These are phyloP conservation scores for Recurvirostra avosetta DNA, from an alignment of 2,113 vertebrate genomes.

Conservation along the genomic window DNA sequence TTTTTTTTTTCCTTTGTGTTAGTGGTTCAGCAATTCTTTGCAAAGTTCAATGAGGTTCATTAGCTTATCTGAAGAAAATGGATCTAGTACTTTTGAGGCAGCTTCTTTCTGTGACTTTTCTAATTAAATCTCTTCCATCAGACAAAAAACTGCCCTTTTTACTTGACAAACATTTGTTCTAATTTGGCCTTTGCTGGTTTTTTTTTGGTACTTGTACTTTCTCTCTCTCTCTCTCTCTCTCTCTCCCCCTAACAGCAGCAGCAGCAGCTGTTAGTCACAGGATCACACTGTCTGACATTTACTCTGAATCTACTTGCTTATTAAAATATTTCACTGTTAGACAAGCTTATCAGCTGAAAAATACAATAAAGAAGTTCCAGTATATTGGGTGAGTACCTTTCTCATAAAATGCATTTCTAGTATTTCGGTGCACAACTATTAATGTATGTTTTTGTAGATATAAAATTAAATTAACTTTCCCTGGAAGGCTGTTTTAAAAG, in stretches of 20 bases:
- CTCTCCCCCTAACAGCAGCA: slow-evolving; percentile 58
- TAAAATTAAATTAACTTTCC: background rate
- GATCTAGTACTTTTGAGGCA: slow-evolving; percentile 53
- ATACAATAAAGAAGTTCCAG: slow-evolving; percentile 44
- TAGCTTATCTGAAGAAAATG: slow-evolving; percentile 73
- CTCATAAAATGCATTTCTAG: background rate
- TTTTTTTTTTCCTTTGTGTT: slow-evolving; percentile 7
- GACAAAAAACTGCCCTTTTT: slow-evolving; percentile 72
- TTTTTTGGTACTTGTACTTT: slow-evolving; percentile 53
- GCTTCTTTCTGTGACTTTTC: slow-evolving; percentile 70
- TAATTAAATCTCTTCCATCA: slow-evolving; percentile 76
- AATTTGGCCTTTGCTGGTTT: slow-evolving; percentile 58
- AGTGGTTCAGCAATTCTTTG: slow-evolving; percentile 64
- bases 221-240: background rate
- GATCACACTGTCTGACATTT: slow-evolving; percentile 72
- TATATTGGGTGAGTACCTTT: background rate
- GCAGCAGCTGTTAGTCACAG: slow-evolving; percentile 71
- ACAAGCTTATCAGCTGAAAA: slow-evolving; percentile 71
- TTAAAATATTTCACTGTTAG: slow-evolving; percentile 74
- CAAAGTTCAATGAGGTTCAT: slow-evolving; percentile 72
- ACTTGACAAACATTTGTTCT: slow-evolving; percentile 77
- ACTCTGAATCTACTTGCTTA: slow-evolving; percentile 66
- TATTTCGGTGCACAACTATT: background rate
- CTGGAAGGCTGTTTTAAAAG: background rate
- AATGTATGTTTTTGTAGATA: background rate